These are phyloP conservation scores for Eriocheir sinensis DNA, from an alignment of 1,140 invertebrate genomes.

Conservation along the genomic window DNA sequence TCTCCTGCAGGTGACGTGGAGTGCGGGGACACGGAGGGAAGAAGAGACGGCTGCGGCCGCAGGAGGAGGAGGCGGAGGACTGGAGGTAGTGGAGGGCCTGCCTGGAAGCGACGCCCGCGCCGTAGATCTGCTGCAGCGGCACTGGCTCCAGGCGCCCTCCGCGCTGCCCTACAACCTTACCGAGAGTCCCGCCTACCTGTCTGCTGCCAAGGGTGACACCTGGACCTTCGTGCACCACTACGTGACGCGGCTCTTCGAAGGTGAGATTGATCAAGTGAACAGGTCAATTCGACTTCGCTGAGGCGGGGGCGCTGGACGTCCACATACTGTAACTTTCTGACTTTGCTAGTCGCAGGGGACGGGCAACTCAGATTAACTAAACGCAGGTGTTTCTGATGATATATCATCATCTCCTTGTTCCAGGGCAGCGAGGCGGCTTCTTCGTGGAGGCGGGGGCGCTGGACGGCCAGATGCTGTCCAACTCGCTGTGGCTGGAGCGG, in stretches of 20 bases:
- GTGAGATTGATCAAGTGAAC: no score
- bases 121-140: background rate
- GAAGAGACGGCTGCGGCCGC: no score
- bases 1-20: no score
- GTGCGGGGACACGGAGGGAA: no score
- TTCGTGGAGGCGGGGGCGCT: conserved; percentile 33
- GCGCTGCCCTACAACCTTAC: background rate
- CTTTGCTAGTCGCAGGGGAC: no score
- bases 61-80: no score
- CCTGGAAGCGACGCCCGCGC: no score
- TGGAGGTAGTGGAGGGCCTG: no score
- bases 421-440: background rate
- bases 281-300: no score
- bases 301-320: background rate
- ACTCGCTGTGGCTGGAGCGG: conserved; percentile 13
- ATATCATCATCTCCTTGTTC: background rate
- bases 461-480: conserved; percentile 30
- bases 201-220: background rate
- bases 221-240: background rate
- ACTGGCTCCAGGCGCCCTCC: background rate
- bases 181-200: background rate
- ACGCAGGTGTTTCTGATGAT: no score
- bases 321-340: background rate
- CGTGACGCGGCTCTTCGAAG: background rate
- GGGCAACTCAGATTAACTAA: no score